Base-by-base conservation (phyloP, 2,797 vertebrate genomes). In the Ctenochaetus hawaiiensis region DNA sequence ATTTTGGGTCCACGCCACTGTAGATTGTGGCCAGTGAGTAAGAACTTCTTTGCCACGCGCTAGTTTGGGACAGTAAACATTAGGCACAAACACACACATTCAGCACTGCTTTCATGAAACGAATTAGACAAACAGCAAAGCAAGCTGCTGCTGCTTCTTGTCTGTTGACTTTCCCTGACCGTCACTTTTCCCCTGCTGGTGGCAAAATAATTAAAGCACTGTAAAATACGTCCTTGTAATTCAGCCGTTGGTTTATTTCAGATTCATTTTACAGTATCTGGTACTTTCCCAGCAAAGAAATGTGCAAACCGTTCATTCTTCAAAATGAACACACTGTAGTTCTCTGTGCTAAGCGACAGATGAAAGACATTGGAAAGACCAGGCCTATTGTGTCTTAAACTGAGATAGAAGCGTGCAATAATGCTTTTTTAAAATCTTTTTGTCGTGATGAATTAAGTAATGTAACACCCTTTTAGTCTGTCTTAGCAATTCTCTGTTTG, bases 51-150 rank as follows among this genome's bases (percentile, higher is more conserved):
- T 78, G 89, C 92, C 89, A 81, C 80, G 44, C 14, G 65, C 90
- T 92, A 72, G 58, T 93, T 95, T 94, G 90, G 86, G 87, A 91
- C 68, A 77, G 93, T 91, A 95, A 95, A 95, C 93, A 94, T 84
- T 39, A 79, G 78, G 83, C 86, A 95, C 91, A 95, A 94, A 89
- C 85, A 93, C 90, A 89, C 83, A 88, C 92, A 94, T 94, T 95
- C 91, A 95, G 84, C 26, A 8, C 67, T 78, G 74, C 74, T 77
- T 85, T 86, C 90, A 91, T 92, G 82, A 92, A 92, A 92, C 41
- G 44, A 85, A 87, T 91, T 83, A 85, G 87, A 87, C 86, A 94
- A 94, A 94, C 92, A 93, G 65, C 88, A 66, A 85, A 89, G 86
- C 84, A 80, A 88, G 89, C 88, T 74, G 81, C 88, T 74, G 81